Conservation (phyloP, 2,888 invertebrate species). For the Eupeodes luniger region DNA sequence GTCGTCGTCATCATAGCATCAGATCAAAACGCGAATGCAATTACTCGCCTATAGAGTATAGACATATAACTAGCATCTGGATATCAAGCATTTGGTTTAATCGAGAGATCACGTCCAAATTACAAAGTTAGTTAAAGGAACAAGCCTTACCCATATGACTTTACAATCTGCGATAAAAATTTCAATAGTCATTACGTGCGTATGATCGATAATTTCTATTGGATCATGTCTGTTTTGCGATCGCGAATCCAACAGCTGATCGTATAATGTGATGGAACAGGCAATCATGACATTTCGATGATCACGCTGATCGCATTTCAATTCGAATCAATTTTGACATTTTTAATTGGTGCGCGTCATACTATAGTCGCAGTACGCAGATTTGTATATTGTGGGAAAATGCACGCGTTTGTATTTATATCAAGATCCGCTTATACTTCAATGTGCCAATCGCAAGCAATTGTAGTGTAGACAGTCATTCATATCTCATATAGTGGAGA, state of each 20-base stretch:
- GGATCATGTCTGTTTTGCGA: conserved; percentile 5
- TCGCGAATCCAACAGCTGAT: conserved; percentile 18
- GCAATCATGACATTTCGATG: conserved; percentile 36
- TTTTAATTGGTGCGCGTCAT: conserved; percentile 23
- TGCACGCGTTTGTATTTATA: background rate
- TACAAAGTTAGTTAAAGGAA: conserved; percentile 78
- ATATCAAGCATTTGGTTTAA: conserved; percentile 67
- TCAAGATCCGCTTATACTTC: conserved; percentile 42
- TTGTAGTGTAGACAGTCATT: conserved; percentile 1
- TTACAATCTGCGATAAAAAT: background rate
- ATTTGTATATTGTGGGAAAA: conserved; percentile 18
- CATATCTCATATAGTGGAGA: background rate
- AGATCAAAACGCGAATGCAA: background rate
- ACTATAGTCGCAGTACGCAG: background rate
- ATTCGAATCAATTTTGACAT: conserved; percentile 43
- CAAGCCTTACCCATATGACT: background rate
- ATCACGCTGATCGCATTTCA: conserved; percentile 31
- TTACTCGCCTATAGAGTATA: conserved; percentile 76
- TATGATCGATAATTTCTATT: conserved; percentile 47
- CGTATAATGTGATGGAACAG: conserved; percentile 31
- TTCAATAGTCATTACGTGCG: conserved; percentile 30
- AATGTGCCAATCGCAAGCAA: background rate
- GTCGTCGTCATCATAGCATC: conserved; percentile 48
- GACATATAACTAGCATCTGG: conserved; percentile 75
- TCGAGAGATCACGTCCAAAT: conserved; percentile 77